phyloP scores from a whole-genome alignment of 2,113 vertebrate species.

The Campylomormyrus numenius region DNA sequence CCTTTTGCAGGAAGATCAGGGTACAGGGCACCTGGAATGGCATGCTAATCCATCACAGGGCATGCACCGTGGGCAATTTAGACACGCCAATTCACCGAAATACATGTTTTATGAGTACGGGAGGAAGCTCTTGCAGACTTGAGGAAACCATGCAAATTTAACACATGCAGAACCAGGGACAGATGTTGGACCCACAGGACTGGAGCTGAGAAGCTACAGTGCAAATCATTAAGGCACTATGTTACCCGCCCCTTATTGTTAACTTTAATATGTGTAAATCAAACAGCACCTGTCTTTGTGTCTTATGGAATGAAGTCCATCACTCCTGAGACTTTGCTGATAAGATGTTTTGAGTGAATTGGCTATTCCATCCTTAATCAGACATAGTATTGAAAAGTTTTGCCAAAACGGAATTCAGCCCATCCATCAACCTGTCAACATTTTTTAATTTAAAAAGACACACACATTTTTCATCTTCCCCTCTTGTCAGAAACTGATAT shows the following conservation, averaged over 20 bases:
- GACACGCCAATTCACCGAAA: neutral
- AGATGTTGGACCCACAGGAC: neutral
- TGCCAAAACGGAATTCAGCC: constrained; percentile 9
- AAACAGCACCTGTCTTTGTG: neutral
- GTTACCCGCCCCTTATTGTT: neutral
- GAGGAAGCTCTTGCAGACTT: neutral
- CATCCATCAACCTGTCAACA: constrained; percentile 25
- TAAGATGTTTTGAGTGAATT: constrained; percentile 15
- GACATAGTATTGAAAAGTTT: constrained; percentile 14
- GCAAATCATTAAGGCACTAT: neutral
- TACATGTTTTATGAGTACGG: neutral
- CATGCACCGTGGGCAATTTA: neutral
- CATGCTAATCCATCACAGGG: neutral
- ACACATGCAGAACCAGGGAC: neutral
- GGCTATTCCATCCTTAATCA: constrained; percentile 21
- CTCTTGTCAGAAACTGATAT: constrained; percentile 10
- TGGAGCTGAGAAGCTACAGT: neutral
- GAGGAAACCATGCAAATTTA: neutral
- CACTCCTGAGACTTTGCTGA: neutral
- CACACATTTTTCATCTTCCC: constrained; percentile 23
- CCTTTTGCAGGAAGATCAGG: neutral
- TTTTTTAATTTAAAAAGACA: constrained; percentile 20
- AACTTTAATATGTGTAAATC: neutral
- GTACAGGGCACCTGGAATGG: neutral
- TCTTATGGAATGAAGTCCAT: constrained; percentile 11